Percentiles rank a stretch among this genome's conserved stretches.
phyloP scores from a whole-genome alignment of 2,888 invertebrate species.

The Microdon myrmicae region DNA sequence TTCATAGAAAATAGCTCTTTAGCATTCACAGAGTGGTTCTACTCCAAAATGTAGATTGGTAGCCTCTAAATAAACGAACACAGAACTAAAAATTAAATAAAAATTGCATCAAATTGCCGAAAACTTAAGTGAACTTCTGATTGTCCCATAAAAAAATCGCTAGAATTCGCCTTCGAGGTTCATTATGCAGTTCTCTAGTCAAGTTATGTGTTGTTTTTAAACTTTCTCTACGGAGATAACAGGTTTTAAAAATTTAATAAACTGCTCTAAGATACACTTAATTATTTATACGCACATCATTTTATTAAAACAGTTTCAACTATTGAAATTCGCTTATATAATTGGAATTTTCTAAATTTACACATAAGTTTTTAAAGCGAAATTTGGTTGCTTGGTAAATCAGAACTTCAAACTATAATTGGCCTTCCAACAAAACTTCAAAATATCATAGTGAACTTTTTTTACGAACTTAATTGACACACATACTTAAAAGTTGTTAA shows the following conservation, averaged over 20 bases:
- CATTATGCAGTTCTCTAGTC: too few species aligned
- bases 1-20: too few species aligned
- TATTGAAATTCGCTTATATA: conserved; percentile 17
- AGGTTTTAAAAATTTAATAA: conserved; percentile 33
- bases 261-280: conserved; percentile 29
- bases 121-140: too few species aligned
- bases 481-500: too few species aligned
- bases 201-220: conserved; percentile 4
- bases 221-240: conserved; percentile 28
- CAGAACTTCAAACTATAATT: conserved; percentile 6
- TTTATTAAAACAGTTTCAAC: conserved; percentile 28
- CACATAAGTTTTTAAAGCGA: conserved; percentile 18
- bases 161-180: too few species aligned
- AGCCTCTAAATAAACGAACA: too few species aligned
- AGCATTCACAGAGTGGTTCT: too few species aligned
- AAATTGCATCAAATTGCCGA: too few species aligned
- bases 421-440: conserved; percentile 3
- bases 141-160: too few species aligned
- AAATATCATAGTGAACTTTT: conserved; percentile 16
- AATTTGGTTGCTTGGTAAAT: too few species aligned
- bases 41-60: too few species aligned
- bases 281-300: conserved; percentile 7
- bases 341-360: conserved; percentile 12
- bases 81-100: too few species aligned
- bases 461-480: conserved; percentile 29